Evolutionary conservation across 2,113 vertebrate species (phyloP).

Genomic region (Myotis davidii): DNA sequence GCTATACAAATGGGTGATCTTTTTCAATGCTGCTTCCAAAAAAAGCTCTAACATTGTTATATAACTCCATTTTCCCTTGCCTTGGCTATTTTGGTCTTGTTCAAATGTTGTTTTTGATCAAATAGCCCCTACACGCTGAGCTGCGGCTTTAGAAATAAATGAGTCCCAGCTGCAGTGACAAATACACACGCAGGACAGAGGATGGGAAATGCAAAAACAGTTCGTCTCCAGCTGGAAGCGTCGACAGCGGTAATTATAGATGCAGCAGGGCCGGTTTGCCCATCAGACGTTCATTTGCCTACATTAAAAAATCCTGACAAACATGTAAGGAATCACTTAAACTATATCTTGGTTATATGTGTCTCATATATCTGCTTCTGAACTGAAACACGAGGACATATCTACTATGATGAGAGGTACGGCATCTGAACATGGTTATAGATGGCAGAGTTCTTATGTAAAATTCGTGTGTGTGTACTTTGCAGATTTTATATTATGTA

Average conservation of each 20-base stretch:
- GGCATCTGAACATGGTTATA: background rate
- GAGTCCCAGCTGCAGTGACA: constrained; percentile 73
- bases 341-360: background rate
- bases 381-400: background rate
- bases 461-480: background rate
- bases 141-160: constrained; percentile 64
- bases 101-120: constrained; percentile 80
- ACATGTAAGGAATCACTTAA: constrained; percentile 40
- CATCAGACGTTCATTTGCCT: constrained; percentile 1
- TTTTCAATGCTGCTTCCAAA: constrained; percentile 59
- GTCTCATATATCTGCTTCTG: background rate
- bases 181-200: constrained; percentile 11
- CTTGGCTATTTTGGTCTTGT: constrained; percentile 79
- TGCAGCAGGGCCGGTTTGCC: background rate
- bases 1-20: constrained; percentile 54
- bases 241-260: constrained; percentile 52
- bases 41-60: constrained; percentile 69
- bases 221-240: background rate
- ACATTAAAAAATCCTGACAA: constrained; percentile 28
- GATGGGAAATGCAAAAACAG: background rate
- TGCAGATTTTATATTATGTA: background rate
- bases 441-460: background rate
- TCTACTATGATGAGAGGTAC: background rate
- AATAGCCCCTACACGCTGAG: constrained; percentile 75
- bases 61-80: constrained; percentile 40